Percentiles rank a stretch among this genome's conserved stretches.
These are phyloP conservation scores for Sminthurinus signatus DNA, from an alignment of 1,140 invertebrate genomes.

Conservation along the genomic window DNA sequence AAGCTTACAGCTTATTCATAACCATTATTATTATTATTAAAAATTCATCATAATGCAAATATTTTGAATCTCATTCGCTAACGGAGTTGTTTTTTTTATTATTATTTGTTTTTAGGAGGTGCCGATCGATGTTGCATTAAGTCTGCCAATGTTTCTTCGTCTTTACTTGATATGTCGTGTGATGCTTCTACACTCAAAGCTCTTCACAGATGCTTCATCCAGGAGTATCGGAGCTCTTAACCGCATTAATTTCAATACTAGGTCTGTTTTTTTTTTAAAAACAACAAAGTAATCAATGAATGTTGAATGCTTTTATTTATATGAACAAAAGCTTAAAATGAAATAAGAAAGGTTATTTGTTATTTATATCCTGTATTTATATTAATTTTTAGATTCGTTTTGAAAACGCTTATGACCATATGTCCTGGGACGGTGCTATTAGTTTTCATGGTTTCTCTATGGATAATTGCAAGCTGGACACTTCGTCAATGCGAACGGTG, in stretches of 20 bases:
- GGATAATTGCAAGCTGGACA: constrained; percentile 99
- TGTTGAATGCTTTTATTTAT: neutral
- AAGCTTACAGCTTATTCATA: too few relatives aligned
- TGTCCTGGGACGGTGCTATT: constrained; percentile 94
- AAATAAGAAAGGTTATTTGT: too few relatives aligned
- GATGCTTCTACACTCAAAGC: constrained; percentile 97
- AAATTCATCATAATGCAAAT: too few relatives aligned
- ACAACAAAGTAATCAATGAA: neutral
- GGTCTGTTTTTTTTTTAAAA: constrained; percentile 19
- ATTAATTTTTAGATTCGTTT: constrained; percentile 67
- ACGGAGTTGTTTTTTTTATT: too few relatives aligned
- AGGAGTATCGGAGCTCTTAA: constrained; percentile 85
- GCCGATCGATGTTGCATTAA: constrained; percentile 90
- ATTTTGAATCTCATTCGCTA: too few relatives aligned
- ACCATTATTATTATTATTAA: too few relatives aligned
- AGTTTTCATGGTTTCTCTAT: constrained; percentile 97
- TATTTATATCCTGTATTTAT: neutral
- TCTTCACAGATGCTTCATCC: constrained; percentile 79
- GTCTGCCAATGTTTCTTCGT: constrained; percentile 97
- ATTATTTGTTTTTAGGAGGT: constrained; percentile 57
- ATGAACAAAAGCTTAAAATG: too few relatives aligned
- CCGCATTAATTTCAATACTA: constrained; percentile 98
- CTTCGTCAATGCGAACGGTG: constrained; percentile 98
- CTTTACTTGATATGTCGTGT: constrained; percentile 98
- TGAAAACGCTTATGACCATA: constrained; percentile 99